Conservation (phyloP, 2,888 invertebrate species). For the Athalia rosae region DNA sequence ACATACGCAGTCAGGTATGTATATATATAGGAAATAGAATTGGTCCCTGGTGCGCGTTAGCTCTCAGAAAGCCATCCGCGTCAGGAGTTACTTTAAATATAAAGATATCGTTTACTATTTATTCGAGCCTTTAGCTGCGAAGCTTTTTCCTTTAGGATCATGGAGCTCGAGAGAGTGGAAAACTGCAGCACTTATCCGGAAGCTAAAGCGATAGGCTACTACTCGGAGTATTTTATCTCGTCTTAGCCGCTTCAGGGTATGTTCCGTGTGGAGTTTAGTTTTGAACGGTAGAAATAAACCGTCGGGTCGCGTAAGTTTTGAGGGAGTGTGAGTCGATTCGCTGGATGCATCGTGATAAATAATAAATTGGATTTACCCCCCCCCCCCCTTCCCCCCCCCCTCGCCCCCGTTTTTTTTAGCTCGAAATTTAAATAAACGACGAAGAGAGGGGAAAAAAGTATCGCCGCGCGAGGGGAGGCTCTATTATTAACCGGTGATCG, state of each 20-base stretch:
- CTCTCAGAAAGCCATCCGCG: slow-evolving; percentile 27
- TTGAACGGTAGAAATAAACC: no score
- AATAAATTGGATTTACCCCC: no score
- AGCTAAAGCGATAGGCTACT: slow-evolving; percentile 24
- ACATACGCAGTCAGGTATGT: background rate
- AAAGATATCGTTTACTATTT: slow-evolving; percentile 39
- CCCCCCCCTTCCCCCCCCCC: no score
- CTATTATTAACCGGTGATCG: slow-evolving; percentile 32
- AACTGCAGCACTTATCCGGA: slow-evolving; percentile 26
- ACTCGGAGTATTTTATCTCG: slow-evolving; percentile 15
- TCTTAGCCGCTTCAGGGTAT: no score
- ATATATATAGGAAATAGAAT: slow-evolving; percentile 25
- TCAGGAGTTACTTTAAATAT: slow-evolving; percentile 37
- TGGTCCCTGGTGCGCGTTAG: slow-evolving; percentile 35
- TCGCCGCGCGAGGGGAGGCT: background rate
- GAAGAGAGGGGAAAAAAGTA: background rate
- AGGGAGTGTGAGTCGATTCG: no score
- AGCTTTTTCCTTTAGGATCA: background rate
- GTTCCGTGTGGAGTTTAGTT: no score
- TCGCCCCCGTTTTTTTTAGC: background rate
- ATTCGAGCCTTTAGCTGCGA: slow-evolving; percentile 30
- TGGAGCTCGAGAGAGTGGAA: background rate
- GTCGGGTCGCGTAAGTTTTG: no score
- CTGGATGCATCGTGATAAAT: no score
- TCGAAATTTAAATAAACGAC: background rate